A percentile compares a stretch with the other conserved stretches of the same genome.
Evolutionary conservation across 2,888 invertebrate genomes (phyloP).

Genomic region (Lithophane ornitopus): DNA sequence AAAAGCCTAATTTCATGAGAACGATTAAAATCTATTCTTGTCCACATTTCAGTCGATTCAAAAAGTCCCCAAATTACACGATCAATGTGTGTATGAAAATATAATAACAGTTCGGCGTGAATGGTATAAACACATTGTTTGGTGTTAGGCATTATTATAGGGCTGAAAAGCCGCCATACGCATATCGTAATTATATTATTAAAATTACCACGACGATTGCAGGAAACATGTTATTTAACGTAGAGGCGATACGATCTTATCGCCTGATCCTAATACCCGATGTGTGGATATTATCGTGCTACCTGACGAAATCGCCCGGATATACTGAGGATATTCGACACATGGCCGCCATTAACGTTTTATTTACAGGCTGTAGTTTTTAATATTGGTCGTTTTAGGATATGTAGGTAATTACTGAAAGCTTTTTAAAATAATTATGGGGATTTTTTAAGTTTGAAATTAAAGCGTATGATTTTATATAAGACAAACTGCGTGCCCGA

Average conservation of each 20-base stretch:
- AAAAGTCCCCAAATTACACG: slow-evolving; percentile 60
- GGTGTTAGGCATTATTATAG: slow-evolving; percentile 79
- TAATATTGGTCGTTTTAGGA: slow-evolving; percentile 6
- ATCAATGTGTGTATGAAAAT: slow-evolving; percentile 66
- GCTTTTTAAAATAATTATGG: not conserved
- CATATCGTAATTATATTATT: slow-evolving; percentile 89
- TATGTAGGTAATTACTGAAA: not conserved
- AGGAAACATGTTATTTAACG: slow-evolving; percentile 90
- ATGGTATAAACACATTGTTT: slow-evolving; percentile 73
- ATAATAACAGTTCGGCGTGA: slow-evolving; percentile 71
- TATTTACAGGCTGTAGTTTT: slow-evolving; percentile 72
- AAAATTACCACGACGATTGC: slow-evolving; percentile 89
- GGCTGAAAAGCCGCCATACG: slow-evolving; percentile 82
- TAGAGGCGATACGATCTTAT: slow-evolving; percentile 88
- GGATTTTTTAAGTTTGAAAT: not conserved
- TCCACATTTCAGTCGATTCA: slow-evolving; percentile 33
- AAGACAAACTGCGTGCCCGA: not conserved
- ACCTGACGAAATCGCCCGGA: slow-evolving; percentile 86
- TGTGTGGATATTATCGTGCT: slow-evolving; percentile 89
- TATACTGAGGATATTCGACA: slow-evolving; percentile 81
- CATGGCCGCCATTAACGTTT: slow-evolving; percentile 73
- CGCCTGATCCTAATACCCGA: slow-evolving; percentile 86
- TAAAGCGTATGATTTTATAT: not conserved
- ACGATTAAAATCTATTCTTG: slow-evolving; percentile 43
- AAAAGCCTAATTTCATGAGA: slow-evolving; percentile 36